Evolutionary conservation across 2,113 vertebrate species (phyloP).

Genomic region (Ameiurus melas): DNA sequence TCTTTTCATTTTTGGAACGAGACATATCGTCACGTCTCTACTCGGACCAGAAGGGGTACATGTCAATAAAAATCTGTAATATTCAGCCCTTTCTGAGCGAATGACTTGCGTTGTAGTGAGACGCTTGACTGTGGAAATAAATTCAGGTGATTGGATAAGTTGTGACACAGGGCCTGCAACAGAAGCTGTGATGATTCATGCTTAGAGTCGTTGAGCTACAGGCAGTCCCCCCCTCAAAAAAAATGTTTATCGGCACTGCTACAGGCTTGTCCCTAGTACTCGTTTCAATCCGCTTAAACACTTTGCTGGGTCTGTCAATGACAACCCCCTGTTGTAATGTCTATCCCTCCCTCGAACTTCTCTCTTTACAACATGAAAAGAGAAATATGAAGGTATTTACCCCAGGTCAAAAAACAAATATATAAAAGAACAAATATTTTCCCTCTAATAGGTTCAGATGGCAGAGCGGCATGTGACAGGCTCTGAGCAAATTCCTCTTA

Average conservation of each 20-base stretch:
- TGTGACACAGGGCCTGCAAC: neutral
- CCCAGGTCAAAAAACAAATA: neutral
- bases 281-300: neutral
- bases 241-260: neutral
- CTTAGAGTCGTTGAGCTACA: neutral
- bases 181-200: neutral
- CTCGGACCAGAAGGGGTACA: neutral
- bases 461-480: neutral
- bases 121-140: neutral
- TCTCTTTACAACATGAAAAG: neutral
- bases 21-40: neutral
- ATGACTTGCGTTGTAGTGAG: neutral
- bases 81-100: neutral
- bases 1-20: neutral
- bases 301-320: too few relatives aligned
- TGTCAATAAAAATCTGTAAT: neutral
- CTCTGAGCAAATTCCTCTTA: constrained; percentile 5
- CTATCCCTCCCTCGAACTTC: neutral
- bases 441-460: neutral
- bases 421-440: constrained; percentile 1
- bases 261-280: neutral
- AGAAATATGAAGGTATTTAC: neutral
- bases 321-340: neutral
- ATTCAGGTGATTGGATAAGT: neutral
- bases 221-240: too few relatives aligned